Conservation (phyloP, 1,140 invertebrate genomes). For the Trachymyrmex cornetzi region DNA sequence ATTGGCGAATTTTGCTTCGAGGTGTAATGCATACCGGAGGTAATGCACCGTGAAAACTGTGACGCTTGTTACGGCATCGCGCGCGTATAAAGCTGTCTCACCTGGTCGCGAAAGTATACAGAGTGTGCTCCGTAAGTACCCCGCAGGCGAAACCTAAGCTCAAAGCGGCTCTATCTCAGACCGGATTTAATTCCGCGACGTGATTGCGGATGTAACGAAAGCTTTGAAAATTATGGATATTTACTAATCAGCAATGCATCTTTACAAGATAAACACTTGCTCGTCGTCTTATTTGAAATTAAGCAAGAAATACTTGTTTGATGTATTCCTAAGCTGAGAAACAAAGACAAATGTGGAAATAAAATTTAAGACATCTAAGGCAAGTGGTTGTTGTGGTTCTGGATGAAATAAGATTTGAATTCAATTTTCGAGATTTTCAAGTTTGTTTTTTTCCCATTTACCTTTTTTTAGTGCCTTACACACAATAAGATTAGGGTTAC, state of each 20-base stretch:
- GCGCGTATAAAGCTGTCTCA: slow-evolving; percentile 19
- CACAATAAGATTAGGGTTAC: too few relatives aligned
- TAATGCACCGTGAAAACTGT: slow-evolving; percentile 44
- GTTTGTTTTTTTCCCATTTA: too few relatives aligned
- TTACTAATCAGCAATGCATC: slow-evolving; percentile 36
- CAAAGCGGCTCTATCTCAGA: slow-evolving; percentile 41
- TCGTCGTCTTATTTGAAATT: background rate
- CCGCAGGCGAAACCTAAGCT: slow-evolving; percentile 36
- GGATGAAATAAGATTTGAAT: too few relatives aligned
- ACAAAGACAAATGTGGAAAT: too few relatives aligned
- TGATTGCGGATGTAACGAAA: slow-evolving; percentile 47
- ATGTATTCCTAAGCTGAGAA: background rate
- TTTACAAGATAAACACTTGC: slow-evolving; percentile 50
- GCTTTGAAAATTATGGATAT: slow-evolving; percentile 56
- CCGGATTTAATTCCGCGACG: slow-evolving; percentile 52
- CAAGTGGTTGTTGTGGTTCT: too few relatives aligned
- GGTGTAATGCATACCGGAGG: slow-evolving; percentile 29
- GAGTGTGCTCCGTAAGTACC: slow-evolving; percentile 41
- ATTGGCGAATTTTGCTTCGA: slow-evolving; percentile 44
- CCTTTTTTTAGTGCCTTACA: too few relatives aligned
- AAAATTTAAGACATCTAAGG: background rate
- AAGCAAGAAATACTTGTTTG: background rate
- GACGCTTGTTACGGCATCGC: background rate
- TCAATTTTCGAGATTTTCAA: too few relatives aligned
- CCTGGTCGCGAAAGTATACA: slow-evolving; percentile 42